phyloP scores from a whole-genome alignment of 2,797 vertebrate species.

The Characodon lateralis region DNA sequence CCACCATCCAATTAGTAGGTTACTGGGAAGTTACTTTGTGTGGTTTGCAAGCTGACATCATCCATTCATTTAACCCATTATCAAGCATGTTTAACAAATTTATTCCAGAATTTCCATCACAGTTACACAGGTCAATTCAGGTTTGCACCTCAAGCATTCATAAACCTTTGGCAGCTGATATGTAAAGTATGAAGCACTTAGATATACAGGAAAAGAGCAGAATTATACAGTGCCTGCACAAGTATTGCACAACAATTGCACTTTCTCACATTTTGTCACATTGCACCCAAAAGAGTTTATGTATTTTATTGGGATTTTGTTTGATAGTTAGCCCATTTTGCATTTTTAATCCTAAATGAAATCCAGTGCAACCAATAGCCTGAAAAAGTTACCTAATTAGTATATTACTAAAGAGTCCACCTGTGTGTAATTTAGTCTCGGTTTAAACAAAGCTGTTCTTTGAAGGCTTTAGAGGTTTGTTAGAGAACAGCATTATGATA shows the following conservation, averaged over 20 bases:
- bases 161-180: slow-evolving; percentile 31
- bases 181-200: slow-evolving; percentile 2
- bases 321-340: neutral
- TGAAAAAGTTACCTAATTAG: neutral
- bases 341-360: neutral
- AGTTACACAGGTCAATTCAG: slow-evolving; percentile 13
- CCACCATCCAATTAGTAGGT: slow-evolving; percentile 42
- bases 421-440: neutral
- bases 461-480: neutral
- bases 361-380: neutral
- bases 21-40: slow-evolving; percentile 34
- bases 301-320: neutral
- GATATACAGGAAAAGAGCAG: neutral
- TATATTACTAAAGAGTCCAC: neutral
- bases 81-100: slow-evolving; percentile 28
- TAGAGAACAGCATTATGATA: neutral
- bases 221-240: neutral
- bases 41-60: slow-evolving; percentile 32
- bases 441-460: neutral
- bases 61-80: slow-evolving; percentile 38
- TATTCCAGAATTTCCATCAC: slow-evolving; percentile 24
- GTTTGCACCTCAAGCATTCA: slow-evolving; percentile 24
- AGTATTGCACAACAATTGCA: neutral
- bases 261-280: neutral
- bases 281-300: neutral